These are phyloP conservation scores for Pseudochaenichthys georgianus DNA, from an alignment of 2,797 vertebrate genomes.

Conservation along the genomic window DNA sequence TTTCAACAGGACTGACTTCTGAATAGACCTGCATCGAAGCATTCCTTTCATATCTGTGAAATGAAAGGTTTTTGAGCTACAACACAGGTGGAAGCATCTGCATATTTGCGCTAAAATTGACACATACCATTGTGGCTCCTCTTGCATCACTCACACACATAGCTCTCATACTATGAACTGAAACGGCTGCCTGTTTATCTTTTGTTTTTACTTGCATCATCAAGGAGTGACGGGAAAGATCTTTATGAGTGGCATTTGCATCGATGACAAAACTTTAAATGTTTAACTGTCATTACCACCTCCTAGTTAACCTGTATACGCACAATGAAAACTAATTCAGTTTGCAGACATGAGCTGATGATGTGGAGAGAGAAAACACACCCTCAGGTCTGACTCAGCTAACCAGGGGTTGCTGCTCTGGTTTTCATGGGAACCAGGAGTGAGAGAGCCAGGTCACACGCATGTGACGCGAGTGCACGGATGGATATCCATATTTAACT, in stretches of 20 bases:
- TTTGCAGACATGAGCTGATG: conserved; percentile 3
- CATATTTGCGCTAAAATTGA: neutral
- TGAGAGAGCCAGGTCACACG: neutral
- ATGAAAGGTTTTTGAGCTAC: neutral
- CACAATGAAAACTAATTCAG: neutral
- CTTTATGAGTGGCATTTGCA: neutral
- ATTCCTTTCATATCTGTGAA: neutral
- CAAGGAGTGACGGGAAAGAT: neutral
- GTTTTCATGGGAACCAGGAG: conserved; percentile 2
- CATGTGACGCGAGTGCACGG: neutral
- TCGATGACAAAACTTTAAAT: neutral
- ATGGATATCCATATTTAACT: neutral
- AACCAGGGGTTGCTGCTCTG: neutral
- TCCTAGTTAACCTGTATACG: neutral
- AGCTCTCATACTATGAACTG: neutral
- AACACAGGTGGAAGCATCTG: neutral
- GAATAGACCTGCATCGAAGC: conserved; percentile 4
- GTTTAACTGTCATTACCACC: neutral
- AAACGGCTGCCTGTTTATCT: neutral
- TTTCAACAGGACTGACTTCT: neutral
- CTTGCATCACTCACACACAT: neutral
- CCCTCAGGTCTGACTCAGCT: conserved; percentile 1
- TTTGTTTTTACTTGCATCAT: neutral
- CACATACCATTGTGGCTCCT: neutral
- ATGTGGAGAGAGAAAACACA: neutral